These are phyloP conservation scores for Lissonota sp. DNA, from an alignment of 2,888 invertebrate species.

Conservation along the genomic window DNA sequence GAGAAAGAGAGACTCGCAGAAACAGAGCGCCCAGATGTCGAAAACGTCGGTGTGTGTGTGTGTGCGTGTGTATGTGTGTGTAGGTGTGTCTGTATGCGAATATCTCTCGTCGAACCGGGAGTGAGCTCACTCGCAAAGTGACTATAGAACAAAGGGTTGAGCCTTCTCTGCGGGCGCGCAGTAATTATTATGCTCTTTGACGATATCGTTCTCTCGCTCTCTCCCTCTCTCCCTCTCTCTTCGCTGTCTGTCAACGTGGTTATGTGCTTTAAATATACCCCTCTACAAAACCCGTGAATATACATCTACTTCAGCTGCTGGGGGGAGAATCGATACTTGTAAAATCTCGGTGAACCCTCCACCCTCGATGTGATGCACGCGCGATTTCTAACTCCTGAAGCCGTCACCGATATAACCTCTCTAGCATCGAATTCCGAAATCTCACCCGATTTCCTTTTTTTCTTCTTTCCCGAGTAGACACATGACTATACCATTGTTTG, in stretches of 20 bases:
- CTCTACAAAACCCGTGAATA: not conserved
- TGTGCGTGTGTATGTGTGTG: not conserved
- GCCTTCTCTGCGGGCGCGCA: constrained; percentile 82
- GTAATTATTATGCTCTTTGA: constrained; percentile 84
- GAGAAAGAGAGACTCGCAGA: constrained; percentile 3
- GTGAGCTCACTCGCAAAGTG: constrained; percentile 77
- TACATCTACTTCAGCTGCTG: constrained; percentile 38
- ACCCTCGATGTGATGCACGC: constrained; percentile 66
- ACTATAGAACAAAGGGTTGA: constrained; percentile 83
- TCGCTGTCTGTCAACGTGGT: constrained; percentile 78
- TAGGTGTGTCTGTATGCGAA: constrained; percentile 13
- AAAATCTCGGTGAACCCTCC: constrained; percentile 79
- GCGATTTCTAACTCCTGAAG: constrained; percentile 56
- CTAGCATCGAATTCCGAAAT: no score
- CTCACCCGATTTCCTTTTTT: not conserved
- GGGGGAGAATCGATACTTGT: constrained; percentile 80
- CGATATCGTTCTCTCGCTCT: constrained; percentile 73
- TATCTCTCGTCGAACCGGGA: constrained; percentile 55
- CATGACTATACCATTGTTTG: no score
- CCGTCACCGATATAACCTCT: not conserved
- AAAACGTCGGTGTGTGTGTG: constrained; percentile 5
- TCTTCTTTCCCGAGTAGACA: no score
- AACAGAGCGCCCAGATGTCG: constrained; percentile 1
- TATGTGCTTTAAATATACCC: constrained; percentile 51
- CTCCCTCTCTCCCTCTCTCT: constrained; percentile 29